phyloP scores from a whole-genome alignment of 2,888 invertebrate genomes.

The Halictus quadricinctus region DNA sequence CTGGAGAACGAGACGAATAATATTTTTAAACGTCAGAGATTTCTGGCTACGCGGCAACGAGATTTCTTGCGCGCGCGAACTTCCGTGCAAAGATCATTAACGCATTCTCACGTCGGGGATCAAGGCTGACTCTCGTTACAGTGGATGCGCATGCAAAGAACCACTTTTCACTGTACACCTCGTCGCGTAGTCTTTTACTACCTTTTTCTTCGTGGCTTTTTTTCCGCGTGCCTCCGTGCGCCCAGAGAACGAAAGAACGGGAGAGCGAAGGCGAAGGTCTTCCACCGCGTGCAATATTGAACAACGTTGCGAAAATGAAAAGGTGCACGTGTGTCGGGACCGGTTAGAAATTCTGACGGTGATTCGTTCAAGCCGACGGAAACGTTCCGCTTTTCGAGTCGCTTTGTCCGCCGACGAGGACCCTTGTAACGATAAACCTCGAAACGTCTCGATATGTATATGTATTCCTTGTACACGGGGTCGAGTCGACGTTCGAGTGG shows the following conservation, averaged over 20 bases:
- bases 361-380: neutral
- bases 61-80: neutral
- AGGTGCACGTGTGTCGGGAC: neutral
- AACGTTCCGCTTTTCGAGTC: neutral
- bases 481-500: neutral
- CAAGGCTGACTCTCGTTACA: constrained; percentile 61
- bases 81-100: constrained; percentile 47
- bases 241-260: constrained; percentile 6
- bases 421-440: neutral
- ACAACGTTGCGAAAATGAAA: neutral
- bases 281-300: constrained; percentile 10
- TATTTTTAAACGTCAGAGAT: constrained; percentile 16
- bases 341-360: neutral
- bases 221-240: constrained; percentile 32
- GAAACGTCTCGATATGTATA: neutral
- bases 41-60: neutral
- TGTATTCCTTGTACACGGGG: neutral
- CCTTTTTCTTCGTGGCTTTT: constrained; percentile 26
- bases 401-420: neutral
- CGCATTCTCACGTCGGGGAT: constrained; percentile 53
- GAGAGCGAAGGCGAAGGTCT: constrained; percentile 25
- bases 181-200: constrained; percentile 27
- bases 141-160: constrained; percentile 59
- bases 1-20: neutral
- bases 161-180: constrained; percentile 60